These are phyloP conservation scores for Pteropus rufus DNA, from an alignment of 2,797 vertebrate species.

Conservation along the genomic window DNA sequence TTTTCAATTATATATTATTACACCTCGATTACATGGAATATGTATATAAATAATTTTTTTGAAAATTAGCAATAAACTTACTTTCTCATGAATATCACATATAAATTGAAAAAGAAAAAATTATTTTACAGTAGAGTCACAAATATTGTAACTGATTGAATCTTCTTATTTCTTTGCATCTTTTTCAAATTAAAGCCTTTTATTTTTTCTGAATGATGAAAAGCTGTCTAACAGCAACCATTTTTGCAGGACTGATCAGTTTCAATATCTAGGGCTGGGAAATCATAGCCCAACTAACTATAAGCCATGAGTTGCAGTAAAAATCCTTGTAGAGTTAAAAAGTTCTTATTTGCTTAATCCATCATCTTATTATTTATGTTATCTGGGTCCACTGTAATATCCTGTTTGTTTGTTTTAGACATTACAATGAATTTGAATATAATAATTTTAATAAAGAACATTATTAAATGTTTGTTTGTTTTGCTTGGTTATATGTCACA, in stretches of 20 bases:
- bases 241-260: not conserved
- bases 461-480: not conserved
- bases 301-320: not conserved
- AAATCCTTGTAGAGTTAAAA: not conserved
- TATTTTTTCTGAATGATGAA: not conserved
- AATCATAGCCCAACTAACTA: rapidly evolving
- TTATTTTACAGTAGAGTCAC: not conserved
- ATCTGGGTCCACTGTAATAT: not conserved
- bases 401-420: not conserved
- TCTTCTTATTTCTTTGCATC: not conserved
- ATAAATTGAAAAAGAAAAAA: not conserved
- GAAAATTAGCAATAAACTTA: not conserved
- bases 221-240: not conserved
- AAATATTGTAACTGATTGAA: not conserved
- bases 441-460: not conserved
- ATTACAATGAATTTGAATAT: not conserved
- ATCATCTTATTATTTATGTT: not conserved
- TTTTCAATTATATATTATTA: not conserved
- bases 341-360: not conserved
- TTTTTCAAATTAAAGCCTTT: not conserved
- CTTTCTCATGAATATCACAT: not conserved
- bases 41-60: not conserved
- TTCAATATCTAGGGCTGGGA: not conserved
- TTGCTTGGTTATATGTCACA: not conserved
- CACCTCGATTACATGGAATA: not conserved